Base-by-base conservation (phyloP, 2,113 vertebrate species). In the Tor tambroides region DNA sequence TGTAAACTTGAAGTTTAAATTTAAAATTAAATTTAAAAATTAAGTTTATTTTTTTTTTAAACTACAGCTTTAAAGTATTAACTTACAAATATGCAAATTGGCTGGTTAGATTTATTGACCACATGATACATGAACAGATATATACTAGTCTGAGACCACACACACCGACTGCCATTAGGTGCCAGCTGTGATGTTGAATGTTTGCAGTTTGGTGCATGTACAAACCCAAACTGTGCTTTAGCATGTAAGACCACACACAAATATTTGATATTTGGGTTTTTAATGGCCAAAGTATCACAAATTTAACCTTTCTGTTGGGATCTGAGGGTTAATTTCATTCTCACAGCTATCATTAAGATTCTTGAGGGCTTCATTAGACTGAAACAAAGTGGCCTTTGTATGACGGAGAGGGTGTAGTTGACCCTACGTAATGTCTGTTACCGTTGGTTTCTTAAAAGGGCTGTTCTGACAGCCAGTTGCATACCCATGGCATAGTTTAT, bases 371-470 rank as follows among this genome's bases (percentile, higher is more conserved):
- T 84, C 46, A 87, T 89, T 87, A 38, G 23, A 35, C 83, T 81
- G 51, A 59, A 89, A 89, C 88, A 89, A 86, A 77, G 61, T 46
- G 38, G 76, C 26, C 80, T 87, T 89, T 89, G 86, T 85, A 49
- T 78, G 38, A n/a, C 81, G 15, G 43, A 85, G 82, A 19, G 54
- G 86, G 75, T 78, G 83, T 49, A 35, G 76, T 38, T 10, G 15
- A 49, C 28, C 26, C 74, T 28, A 21, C 28, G 69, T 71, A 38
- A 69, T 54, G 63, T 86, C 87, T 32, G 23, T 72, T 69, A 43
- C 77, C 41, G 41, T 28, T 67, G 84, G 56, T 80, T 51, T 43
- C 17, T 23, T 59, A 59, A 59, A 49, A 86, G 59, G 32, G 8
- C 86, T 79, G 86, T 54, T 63, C n/a, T 84, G 75, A 46, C 63